Conservation (phyloP, 2,113 vertebrate genomes). For the Charina bottae region DNA sequence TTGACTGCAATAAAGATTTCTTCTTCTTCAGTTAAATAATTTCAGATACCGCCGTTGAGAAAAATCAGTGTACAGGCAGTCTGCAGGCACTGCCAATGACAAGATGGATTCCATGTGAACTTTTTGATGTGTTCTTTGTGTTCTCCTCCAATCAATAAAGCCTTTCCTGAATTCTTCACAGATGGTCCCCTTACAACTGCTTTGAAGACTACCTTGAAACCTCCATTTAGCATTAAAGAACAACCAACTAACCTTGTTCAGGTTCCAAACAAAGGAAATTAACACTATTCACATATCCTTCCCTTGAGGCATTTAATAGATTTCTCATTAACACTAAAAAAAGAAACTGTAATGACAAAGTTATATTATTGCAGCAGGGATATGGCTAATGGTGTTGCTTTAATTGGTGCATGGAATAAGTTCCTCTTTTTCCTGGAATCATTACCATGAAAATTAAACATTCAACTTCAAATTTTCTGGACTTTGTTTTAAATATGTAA, state of each 20-base stretch:
- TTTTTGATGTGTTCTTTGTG: background rate
- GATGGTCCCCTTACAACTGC: background rate
- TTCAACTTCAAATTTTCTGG: conserved; percentile 30
- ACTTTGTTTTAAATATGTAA: conserved; percentile 29
- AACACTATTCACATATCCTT: conserved; percentile 37
- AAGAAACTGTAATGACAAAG: conserved; percentile 51
- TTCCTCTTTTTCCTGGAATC: conserved; percentile 28
- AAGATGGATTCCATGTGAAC: background rate
- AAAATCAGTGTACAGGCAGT: background rate
- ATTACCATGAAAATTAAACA: conserved; percentile 46
- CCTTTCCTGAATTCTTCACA: conserved; percentile 28
- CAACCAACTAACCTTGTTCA: conserved; percentile 37
- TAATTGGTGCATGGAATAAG: conserved; percentile 38
- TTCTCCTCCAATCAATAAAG: conserved; percentile 23
- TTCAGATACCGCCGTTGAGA: background rate
- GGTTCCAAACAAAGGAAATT: conserved; percentile 34
- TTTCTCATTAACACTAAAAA: conserved; percentile 62
- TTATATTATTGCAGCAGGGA: conserved; percentile 50
- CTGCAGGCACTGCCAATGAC: background rate
- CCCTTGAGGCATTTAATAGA: conserved; percentile 51
- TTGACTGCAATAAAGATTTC: background rate
- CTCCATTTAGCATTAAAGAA: conserved; percentile 39
- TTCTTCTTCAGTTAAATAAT: background rate
- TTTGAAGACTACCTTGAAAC: background rate
- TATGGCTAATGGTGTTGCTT: conserved; percentile 49